Conservation (phyloP, 2,797 vertebrate species). For the Smutsia gigantea region DNA sequence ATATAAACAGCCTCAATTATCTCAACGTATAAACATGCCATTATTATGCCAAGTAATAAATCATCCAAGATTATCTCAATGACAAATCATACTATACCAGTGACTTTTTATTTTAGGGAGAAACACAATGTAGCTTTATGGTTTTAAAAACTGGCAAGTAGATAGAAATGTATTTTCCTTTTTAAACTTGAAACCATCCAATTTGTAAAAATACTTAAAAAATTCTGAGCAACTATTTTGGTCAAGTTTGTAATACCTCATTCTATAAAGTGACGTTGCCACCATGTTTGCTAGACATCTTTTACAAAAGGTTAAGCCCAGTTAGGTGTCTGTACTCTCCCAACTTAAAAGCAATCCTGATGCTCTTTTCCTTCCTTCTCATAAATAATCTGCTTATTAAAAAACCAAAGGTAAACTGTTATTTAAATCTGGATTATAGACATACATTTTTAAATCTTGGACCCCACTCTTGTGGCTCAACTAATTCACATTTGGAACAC, state of each 20-base stretch:
- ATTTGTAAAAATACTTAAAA: background rate
- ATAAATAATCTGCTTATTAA: background rate
- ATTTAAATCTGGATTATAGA: background rate
- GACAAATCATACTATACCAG: constrained; percentile 80
- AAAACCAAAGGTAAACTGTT: background rate
- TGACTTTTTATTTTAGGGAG: constrained; percentile 37
- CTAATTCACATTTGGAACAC: background rate
- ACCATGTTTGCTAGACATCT: background rate
- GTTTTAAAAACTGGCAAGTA: background rate
- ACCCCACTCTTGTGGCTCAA: background rate
- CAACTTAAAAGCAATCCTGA: background rate
- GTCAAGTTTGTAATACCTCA: background rate
- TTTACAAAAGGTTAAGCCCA: background rate
- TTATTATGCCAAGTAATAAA: constrained; percentile 79
- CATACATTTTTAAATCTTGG: background rate
- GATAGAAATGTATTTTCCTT: background rate
- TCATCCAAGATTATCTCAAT: constrained; percentile 80
- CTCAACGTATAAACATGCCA: constrained; percentile 76
- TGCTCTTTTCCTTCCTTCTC: background rate
- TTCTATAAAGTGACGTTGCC: background rate
- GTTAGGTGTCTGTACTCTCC: background rate
- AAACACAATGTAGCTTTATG: background rate
- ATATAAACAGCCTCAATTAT: constrained; percentile 82
- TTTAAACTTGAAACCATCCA: constrained; percentile 4
- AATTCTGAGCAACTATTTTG: background rate